These are phyloP conservation scores for Cynopterus brachyotis DNA, from an alignment of 2,113 vertebrate genomes.

Conservation along the genomic window DNA sequence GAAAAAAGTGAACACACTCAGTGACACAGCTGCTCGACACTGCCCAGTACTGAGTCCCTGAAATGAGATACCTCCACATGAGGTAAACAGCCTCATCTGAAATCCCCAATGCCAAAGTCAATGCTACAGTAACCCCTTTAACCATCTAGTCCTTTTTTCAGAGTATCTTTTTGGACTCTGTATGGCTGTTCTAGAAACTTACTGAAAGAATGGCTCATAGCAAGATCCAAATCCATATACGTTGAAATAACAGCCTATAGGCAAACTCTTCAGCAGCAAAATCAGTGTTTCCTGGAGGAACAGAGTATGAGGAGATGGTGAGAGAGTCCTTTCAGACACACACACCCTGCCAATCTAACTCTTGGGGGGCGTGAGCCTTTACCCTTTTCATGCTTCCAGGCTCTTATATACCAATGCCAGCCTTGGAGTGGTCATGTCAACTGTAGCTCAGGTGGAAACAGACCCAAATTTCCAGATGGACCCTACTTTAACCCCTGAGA, in stretches of 20 bases:
- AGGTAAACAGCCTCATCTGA: not conserved
- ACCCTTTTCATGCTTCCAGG: accelerated
- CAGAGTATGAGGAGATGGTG: not conserved
- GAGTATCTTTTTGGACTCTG: not conserved
- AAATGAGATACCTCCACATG: not conserved
- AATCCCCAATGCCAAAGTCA: not conserved
- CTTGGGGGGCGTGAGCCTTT: accelerated
- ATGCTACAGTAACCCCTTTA: not conserved
- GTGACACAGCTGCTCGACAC: not conserved
- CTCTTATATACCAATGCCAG: not conserved
- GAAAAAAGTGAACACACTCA: not conserved
- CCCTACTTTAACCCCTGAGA: not conserved
- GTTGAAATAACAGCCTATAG: constrained; percentile 92
- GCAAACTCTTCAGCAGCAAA: constrained; percentile 87
- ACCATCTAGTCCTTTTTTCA: not conserved
- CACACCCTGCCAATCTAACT: too few species aligned
- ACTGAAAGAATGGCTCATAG: constrained; percentile 74
- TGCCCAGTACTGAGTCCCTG: too few species aligned
- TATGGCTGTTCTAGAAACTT: constrained; percentile 37
- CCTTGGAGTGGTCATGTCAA: too few species aligned
- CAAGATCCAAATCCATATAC: constrained; percentile 88
- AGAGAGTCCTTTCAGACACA: not conserved
- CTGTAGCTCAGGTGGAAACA: not conserved
- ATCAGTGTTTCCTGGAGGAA: constrained; percentile 65
- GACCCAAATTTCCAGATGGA: not conserved